Evolutionary conservation across 2,888 invertebrate genomes (phyloP).

Genomic region (Sphaerophoria taeniata): DNA sequence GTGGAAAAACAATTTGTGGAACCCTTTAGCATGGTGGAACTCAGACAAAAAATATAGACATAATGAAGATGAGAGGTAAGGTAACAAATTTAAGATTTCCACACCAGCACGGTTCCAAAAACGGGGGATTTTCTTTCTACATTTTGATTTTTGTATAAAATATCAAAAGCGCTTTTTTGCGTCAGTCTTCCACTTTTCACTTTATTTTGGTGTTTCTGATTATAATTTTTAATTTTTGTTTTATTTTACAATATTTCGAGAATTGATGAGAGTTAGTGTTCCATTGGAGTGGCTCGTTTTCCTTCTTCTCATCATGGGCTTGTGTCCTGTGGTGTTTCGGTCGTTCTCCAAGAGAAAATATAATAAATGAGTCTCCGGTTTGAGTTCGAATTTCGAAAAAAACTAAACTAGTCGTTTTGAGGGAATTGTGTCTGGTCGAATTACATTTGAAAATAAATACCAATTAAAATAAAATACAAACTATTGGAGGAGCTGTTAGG

Average conservation of each 20-base stretch:
- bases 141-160: conserved; percentile 41
- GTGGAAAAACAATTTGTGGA: conserved; percentile 8
- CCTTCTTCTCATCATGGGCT: not conserved
- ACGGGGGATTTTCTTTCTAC: conserved; percentile 18
- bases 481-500: not conserved
- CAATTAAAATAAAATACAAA: not conserved
- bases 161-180: conserved; percentile 70
- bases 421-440: conserved; percentile 6
- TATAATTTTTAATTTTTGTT: conserved; percentile 34
- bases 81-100: conserved; percentile 30
- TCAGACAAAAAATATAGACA: not conserved
- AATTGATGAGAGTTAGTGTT: not conserved
- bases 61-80: conserved; percentile 1
- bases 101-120: conserved; percentile 55
- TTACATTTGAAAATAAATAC: conserved; percentile 47
- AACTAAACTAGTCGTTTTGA: conserved; percentile 26
- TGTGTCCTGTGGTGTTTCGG: not conserved
- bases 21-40: not conserved
- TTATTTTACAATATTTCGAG: conserved; percentile 23
- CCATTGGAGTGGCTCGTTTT: not conserved
- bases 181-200: conserved; percentile 73
- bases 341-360: conserved; percentile 19
- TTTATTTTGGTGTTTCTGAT: conserved; percentile 70
- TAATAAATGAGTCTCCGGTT: conserved; percentile 27
- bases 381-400: conserved; percentile 26